A percentile compares a stretch with the other conserved stretches of the same genome.
phyloP scores from a whole-genome alignment of 2,888 invertebrate species.

The Drosophila diplacantha region DNA sequence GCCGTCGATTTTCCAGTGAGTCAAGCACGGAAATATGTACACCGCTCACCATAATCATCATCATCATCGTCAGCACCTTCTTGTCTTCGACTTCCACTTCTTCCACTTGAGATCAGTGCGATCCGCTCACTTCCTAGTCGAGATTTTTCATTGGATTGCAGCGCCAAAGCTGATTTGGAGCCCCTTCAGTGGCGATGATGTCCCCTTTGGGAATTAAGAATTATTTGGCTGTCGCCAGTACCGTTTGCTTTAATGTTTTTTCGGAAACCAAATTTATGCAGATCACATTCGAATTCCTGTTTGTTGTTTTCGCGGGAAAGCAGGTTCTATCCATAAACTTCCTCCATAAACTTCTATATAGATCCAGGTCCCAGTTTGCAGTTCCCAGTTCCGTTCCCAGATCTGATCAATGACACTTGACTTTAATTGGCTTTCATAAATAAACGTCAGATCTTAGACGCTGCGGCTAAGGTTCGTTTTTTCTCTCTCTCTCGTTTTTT shows the following conservation, averaged over 20 bases:
- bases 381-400: slow-evolving; percentile 46
- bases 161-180: slow-evolving; percentile 14
- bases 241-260: slow-evolving; percentile 42
- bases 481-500: slow-evolving; percentile 1
- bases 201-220: slow-evolving; percentile 11
- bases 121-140: slow-evolving; percentile 34
- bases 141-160: slow-evolving; percentile 21
- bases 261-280: slow-evolving; percentile 28
- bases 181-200: slow-evolving; percentile 4
- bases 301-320: slow-evolving; percentile 39
- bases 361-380: slow-evolving; percentile 34
- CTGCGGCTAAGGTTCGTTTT: not conserved
- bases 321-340: slow-evolving; percentile 40
- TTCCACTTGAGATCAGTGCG: slow-evolving; percentile 3
- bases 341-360: slow-evolving; percentile 7
- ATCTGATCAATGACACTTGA: slow-evolving; percentile 38
- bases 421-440: slow-evolving; percentile 35
- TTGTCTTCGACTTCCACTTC: slow-evolving; percentile 21
- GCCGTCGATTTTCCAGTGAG: slow-evolving; percentile 30
- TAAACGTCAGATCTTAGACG: slow-evolving; percentile 11
- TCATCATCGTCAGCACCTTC: slow-evolving; percentile 10
- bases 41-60: slow-evolving; percentile 2
- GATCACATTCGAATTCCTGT: slow-evolving; percentile 36
- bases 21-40: slow-evolving; percentile 49
- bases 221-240: slow-evolving; percentile 29